Evolutionary conservation across 2,888 invertebrate species (phyloP), one percentile per base, ranked within the genome.

Genomic region (Acronicta alni): DNA sequence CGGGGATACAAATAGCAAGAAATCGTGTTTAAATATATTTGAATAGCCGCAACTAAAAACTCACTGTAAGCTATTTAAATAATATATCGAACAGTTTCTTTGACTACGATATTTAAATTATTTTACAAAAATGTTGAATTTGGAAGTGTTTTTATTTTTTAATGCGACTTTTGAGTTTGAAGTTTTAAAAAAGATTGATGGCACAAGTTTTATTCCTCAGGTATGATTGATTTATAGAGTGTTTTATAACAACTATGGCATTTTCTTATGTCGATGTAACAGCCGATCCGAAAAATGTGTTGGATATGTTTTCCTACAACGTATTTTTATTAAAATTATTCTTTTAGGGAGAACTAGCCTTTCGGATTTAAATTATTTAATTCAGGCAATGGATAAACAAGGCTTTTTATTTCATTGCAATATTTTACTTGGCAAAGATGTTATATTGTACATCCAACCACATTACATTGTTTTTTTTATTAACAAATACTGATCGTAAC

Each of bases 11-110:
- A 61, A 48, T 67, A 56, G 46, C 53, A 68, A 66, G 65, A 60
- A 67, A 71, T 67, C 37, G 51, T 57, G 58, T 74, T 57, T 63
- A 63, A 74, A 64, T 70, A 74, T 64, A 70, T 72, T 72, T 70
- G 59, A 63, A 72, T 69, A 67, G 35, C 23, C 16, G 14, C 37
- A 37, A 52, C 60, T 55, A 60, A 66, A 71, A 68, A 66, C 20
- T 48, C 42, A 18, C 16, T 51, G 38, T 35, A 55, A 44, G 9
- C 37, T 56, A 55, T 58, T 41, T 35, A 35, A n/a, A n/a, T 35
- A 58, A 71, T 71, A 37, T 55, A 55, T 65, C 49, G 16, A 58
- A 37, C 20, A 49, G 47, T 69, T 66, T 68, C 45, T 56, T 67
- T 26, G 23, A 38, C 17, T 8, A 41, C 20, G 17, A 41, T 32